phyloP scores from a whole-genome alignment of 2,888 invertebrate species.

The Eucera pruinosa region DNA sequence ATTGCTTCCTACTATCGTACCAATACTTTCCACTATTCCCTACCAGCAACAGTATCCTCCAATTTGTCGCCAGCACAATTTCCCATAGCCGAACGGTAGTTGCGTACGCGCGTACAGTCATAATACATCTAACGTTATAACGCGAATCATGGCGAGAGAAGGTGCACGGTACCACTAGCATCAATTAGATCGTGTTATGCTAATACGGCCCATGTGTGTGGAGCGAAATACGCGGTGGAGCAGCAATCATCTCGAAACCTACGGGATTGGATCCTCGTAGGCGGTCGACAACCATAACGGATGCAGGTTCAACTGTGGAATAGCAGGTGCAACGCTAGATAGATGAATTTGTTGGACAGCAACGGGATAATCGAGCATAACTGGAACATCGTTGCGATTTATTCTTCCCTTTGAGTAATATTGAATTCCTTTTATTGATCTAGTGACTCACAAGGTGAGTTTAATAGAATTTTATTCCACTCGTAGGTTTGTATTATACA shows the following conservation, averaged over 20 bases:
- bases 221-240: slow-evolving; percentile 30
- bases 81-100: neutral
- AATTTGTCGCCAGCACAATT: slow-evolving; percentile 8
- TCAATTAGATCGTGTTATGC: slow-evolving; percentile 79
- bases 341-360: slow-evolving; percentile 44
- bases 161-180: slow-evolving; percentile 54
- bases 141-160: slow-evolving; percentile 36
- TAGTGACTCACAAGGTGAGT: too few species aligned
- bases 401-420: too few species aligned
- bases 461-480: too few species aligned
- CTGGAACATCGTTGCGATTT: neutral
- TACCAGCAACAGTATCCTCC: slow-evolving; percentile 2
- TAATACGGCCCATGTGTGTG: slow-evolving; percentile 65
- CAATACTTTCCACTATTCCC: neutral
- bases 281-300: slow-evolving; percentile 63
- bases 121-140: slow-evolving; percentile 5
- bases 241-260: slow-evolving; percentile 63
- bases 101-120: neutral
- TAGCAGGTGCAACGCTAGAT: slow-evolving; percentile 61
- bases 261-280: slow-evolving; percentile 62
- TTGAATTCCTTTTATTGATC: too few species aligned
- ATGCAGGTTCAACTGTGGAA: slow-evolving; percentile 37
- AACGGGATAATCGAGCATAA: slow-evolving; percentile 40
- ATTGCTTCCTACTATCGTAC: neutral
- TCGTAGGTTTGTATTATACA: too few species aligned